Conservation (phyloP, 2,113 vertebrate species). For the Sciurus niger region DNA sequence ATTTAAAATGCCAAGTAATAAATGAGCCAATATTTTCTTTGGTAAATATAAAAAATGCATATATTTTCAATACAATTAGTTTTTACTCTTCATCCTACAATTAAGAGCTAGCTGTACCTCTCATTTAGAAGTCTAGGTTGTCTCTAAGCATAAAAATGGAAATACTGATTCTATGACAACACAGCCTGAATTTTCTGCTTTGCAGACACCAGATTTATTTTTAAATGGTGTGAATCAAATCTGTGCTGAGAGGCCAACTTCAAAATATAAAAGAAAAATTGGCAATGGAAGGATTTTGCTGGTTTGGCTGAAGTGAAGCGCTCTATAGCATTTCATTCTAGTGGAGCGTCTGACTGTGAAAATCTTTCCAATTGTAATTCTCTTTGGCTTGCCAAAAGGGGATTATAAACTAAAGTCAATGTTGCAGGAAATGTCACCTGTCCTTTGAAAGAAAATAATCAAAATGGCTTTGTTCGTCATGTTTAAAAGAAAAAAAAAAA, state of each 20-base stretch:
- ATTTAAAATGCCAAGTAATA: not conserved
- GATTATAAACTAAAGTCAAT: conserved; percentile 77
- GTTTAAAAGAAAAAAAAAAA: conserved; percentile 52
- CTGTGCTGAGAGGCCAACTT: conserved; percentile 74
- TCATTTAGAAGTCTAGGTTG: conserved; percentile 64
- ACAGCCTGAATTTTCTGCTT: conserved; percentile 80
- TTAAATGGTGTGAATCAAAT: conserved; percentile 85
- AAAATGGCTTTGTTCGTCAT: conserved; percentile 70
- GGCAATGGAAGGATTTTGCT: conserved; percentile 72
- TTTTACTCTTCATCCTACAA: conserved; percentile 64
- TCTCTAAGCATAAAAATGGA: conserved; percentile 73
- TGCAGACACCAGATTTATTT: conserved; percentile 83
- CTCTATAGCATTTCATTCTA: conserved; percentile 68
- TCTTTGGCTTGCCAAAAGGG: conserved; percentile 78
- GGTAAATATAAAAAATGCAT: not conserved
- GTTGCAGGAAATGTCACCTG: conserved; percentile 84
- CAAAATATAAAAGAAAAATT: conserved; percentile 82
- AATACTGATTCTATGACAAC: conserved; percentile 79
- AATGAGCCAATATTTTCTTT: not conserved
- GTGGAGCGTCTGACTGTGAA: conserved; percentile 71
- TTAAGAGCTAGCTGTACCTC: conserved; percentile 30
- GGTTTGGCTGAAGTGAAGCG: conserved; percentile 74
- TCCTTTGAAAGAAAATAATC: conserved; percentile 80
- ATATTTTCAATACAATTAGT: conserved; percentile 16
- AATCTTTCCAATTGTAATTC: conserved; percentile 79